These are phyloP conservation scores for Triops longicaudatus DNA, from an alignment of 1,140 invertebrate genomes.

Conservation along the genomic window DNA sequence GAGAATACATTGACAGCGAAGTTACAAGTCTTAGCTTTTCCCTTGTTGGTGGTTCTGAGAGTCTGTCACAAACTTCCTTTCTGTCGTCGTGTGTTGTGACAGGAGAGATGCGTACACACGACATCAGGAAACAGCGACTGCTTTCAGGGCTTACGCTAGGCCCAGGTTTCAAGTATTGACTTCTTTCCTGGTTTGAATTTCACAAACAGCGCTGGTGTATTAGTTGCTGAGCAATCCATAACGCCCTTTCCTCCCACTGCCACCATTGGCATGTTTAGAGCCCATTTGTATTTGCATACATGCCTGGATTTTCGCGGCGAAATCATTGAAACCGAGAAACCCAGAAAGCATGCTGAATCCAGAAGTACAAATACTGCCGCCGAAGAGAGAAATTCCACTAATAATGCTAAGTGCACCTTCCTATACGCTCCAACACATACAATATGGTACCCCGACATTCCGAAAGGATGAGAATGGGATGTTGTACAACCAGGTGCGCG, in stretches of 20 bases:
- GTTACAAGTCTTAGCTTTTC: background rate
- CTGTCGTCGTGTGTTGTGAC: background rate
- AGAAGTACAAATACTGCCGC: background rate
- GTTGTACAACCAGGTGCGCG: background rate
- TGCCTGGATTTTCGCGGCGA: background rate
- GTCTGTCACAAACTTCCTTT: background rate
- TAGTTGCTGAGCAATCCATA: background rate
- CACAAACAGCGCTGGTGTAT: background rate
- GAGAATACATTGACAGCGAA: background rate
- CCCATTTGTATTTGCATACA: conserved; percentile 8
- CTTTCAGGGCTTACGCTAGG: background rate
- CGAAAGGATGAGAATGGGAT: background rate
- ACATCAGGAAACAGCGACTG: background rate
- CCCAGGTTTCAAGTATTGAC: background rate
- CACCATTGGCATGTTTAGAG: background rate
- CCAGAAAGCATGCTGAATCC: background rate
- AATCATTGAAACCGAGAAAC: background rate
- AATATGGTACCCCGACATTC: background rate
- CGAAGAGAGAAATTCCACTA: background rate
- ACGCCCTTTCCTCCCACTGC: background rate
- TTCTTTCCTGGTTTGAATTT: background rate
- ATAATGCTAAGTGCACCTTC: background rate
- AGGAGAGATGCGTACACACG: background rate
- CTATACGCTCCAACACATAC: background rate
- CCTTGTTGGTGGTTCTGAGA: background rate